phyloP scores from a whole-genome alignment of 1,140 invertebrate species.

The Frieseomelitta varia region DNA sequence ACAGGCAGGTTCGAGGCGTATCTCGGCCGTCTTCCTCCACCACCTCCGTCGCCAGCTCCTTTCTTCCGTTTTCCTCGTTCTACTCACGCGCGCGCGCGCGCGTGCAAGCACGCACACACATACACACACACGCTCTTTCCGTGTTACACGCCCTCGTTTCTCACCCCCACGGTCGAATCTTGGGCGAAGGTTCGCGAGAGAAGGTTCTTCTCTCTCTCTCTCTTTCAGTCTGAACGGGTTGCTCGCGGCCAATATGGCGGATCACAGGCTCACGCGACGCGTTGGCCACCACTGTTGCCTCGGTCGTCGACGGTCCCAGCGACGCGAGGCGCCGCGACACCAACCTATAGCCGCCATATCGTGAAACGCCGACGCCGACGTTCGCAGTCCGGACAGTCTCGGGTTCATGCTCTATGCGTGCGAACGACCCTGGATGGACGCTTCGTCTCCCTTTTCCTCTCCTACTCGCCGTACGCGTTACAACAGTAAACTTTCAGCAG shows the following conservation, averaged over 20 bases:
- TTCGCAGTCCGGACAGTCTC: constrained; percentile 51
- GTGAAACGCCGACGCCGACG: constrained; percentile 54
- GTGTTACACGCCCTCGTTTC: constrained; percentile 25
- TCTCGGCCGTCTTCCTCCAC: constrained; percentile 33
- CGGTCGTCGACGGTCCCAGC: constrained; percentile 53
- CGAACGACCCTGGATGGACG: constrained; percentile 59
- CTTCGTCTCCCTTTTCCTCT: neutral
- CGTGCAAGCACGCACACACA: too few relatives aligned
- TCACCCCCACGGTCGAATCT: constrained; percentile 1
- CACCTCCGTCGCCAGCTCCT: constrained; percentile 29
- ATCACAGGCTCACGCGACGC: constrained; percentile 58
- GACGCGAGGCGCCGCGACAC: constrained; percentile 70
- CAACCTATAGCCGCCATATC: constrained; percentile 58
- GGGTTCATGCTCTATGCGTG: constrained; percentile 49
- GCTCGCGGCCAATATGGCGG: constrained; percentile 64
- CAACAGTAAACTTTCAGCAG: neutral
- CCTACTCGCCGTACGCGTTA: too few relatives aligned
- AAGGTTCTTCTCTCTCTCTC: neutral
- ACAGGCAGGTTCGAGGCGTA: constrained; percentile 38
- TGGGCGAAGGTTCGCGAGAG: neutral
- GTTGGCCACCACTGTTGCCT: constrained; percentile 58
- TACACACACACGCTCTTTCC: neutral
- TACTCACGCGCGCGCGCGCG: constrained; percentile 13
- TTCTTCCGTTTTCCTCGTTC: neutral
- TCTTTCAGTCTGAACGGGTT: neutral